A percentile compares a stretch with the other conserved stretches of the same genome.
Evolutionary conservation across 2,888 invertebrate genomes (phyloP).

Genomic region (Drosophila borealis): DNA sequence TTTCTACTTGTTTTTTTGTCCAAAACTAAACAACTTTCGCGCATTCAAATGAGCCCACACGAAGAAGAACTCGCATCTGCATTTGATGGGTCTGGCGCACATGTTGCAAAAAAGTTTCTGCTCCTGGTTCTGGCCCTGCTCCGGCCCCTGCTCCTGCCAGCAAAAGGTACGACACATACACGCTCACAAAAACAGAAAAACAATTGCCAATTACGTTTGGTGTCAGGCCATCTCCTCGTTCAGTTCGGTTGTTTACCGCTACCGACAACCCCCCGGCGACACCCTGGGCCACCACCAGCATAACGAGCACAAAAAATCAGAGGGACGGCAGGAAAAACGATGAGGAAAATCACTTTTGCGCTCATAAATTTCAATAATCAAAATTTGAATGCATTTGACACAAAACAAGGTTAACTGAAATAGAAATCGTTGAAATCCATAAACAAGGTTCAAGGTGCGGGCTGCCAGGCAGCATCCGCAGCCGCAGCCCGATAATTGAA

Average conservation of each 20-base stretch:
- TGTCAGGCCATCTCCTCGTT: constrained; percentile 35
- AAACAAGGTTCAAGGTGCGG: constrained; percentile 75
- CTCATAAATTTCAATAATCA: constrained; percentile 81
- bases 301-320: constrained; percentile 42
- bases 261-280: constrained; percentile 30
- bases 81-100: constrained; percentile 65
- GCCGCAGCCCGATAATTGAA: constrained; percentile 62
- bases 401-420: constrained; percentile 74
- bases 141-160: not conserved
- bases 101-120: constrained; percentile 60
- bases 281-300: constrained; percentile 66
- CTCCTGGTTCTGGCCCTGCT: no score
- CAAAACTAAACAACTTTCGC: constrained; percentile 29
- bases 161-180: constrained; percentile 50
- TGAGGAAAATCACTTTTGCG: constrained; percentile 80
- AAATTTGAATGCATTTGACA: constrained; percentile 79
- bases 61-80: constrained; percentile 44
- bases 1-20: constrained; percentile 1
- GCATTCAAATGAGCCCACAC: constrained; percentile 54
- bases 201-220: constrained; percentile 75
- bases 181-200: constrained; percentile 56
- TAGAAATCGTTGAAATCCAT: constrained; percentile 69
- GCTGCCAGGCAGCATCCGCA: constrained; percentile 37
- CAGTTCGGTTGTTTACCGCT: constrained; percentile 50
- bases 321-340: constrained; percentile 58